Evolutionary conservation across 1,140 invertebrate genomes (phyloP), one percentile per base, ranked within the genome.

Genomic region (Bicyclus anynana): DNA sequence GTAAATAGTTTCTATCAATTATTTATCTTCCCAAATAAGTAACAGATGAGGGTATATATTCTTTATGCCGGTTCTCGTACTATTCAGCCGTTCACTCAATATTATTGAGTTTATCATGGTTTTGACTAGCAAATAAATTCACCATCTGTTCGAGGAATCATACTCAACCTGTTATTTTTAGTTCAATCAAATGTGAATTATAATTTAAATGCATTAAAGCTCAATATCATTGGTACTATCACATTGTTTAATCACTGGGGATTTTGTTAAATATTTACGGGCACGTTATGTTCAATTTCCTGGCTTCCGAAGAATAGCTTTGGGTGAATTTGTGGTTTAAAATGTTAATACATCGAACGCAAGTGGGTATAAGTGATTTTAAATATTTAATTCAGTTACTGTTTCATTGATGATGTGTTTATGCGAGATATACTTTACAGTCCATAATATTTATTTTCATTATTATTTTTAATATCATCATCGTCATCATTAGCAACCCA

Each of bases 251-350:
- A 76, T 80, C 72, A 72, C 40, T 69, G 71, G 78, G 69, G 76
- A 77, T 69, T 81, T 74, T 74, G 74, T 80, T 69, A 82, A 84
- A 84, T 80, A 81, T 84, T 84, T 80, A 84, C 77, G 66, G 69
- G 59, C 40, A 66, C 71, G 72, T 78, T 82, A 80, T 79, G 75
- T 73, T 74, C 81, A 84, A 82, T 82, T 84, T 84, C 79, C 79
- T 79, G 74, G 77, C 75, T 78, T 77, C 80, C 72, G 74, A 74
- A 76, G 69, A 73, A 72, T 64, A 69, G 71, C 65, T 67, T 75
- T 18, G 17, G 38, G 38, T 42, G 14, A 42, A 42, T 42, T 42
- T 42, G 38, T 17, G 38, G 38, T 42, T 20, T 42, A 18, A 18
- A 42, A 42, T 42, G 17, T 42, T 42, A 18, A 42, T 42, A 20